Percentiles rank a stretch among this genome's conserved stretches.
Evolutionary conservation across 2,113 vertebrate genomes (phyloP).

Genomic region (Ammodytes marinus): DNA sequence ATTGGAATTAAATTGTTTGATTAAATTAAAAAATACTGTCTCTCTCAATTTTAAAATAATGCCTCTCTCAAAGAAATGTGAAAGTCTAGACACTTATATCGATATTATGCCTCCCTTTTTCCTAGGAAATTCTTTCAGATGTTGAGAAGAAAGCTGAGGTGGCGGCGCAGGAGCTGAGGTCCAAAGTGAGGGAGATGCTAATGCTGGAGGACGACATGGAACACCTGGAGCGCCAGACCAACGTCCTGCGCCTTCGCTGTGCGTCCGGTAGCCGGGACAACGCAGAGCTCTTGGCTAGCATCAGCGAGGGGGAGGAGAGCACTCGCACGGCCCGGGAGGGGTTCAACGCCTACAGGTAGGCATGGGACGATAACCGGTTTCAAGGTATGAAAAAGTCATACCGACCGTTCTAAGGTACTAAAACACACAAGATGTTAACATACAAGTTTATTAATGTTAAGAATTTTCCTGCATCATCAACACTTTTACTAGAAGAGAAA

Average conservation of each 20-base stretch:
- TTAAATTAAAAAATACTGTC: no score
- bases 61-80: not conserved
- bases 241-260: slow-evolving; percentile 39
- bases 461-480: no score
- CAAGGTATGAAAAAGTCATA: no score
- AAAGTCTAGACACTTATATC: not conserved
- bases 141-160: slow-evolving; percentile 42
- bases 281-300: slow-evolving; percentile 46
- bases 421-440: no score
- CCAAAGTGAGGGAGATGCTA: slow-evolving; percentile 44
- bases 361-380: no score
- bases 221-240: slow-evolving; percentile 27
- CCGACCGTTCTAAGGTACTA: no score
- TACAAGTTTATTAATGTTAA: no score
- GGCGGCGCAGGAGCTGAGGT: slow-evolving; percentile 59
- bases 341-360: slow-evolving; percentile 63
- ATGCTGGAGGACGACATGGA: slow-evolving; percentile 61
- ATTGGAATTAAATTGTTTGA: no score
- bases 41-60: not conserved
- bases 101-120: not conserved
- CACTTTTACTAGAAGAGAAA: no score
- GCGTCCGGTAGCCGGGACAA: slow-evolving; percentile 52
- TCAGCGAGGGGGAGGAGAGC: slow-evolving; percentile 61
- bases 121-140: slow-evolving; percentile 61
- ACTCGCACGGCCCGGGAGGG: not conserved